phyloP scores from a whole-genome alignment of 2,797 vertebrate genomes.

The Eleutherodactylus coqui region DNA sequence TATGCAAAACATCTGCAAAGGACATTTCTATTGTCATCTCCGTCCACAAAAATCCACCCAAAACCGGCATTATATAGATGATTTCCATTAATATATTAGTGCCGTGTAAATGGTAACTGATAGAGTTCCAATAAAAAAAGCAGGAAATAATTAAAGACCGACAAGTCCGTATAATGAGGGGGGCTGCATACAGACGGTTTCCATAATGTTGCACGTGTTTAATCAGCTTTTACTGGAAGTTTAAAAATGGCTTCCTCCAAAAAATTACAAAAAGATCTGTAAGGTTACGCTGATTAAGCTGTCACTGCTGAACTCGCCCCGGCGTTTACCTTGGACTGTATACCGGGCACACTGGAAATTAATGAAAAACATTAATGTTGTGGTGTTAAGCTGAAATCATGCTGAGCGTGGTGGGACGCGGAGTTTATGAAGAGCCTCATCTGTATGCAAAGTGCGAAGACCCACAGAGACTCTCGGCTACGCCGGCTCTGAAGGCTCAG shows the following conservation, averaged over 20 bases:
- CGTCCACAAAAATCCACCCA: not conserved
- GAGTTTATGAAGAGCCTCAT: conserved; percentile 78
- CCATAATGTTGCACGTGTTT: conserved; percentile 46
- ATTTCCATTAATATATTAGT: conserved; percentile 17
- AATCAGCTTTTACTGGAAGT: conserved; percentile 60
- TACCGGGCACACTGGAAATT: conserved; percentile 74
- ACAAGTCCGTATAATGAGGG: conserved; percentile 65
- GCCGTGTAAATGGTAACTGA: conserved; percentile 17
- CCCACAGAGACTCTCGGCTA: conserved; percentile 69
- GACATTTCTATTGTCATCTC: not conserved
- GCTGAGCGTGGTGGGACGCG: conserved; percentile 74
- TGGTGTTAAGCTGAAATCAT: conserved; percentile 78
- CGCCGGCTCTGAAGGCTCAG: conserved; percentile 63
- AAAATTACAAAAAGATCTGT: conserved; percentile 66
- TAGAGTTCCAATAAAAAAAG: conserved; percentile 41
- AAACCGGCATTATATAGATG: not conserved
- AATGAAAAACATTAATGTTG: conserved; percentile 81
- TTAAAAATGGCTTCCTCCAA: conserved; percentile 63
- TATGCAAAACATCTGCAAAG: not conserved
- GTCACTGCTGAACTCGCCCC: conserved; percentile 73
- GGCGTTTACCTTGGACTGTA: conserved; percentile 75
- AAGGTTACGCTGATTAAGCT: conserved; percentile 68
- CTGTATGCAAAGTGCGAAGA: conserved; percentile 70
- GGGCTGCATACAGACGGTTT: conserved; percentile 56
- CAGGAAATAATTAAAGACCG: conserved; percentile 54